Evolutionary conservation across 2,797 vertebrate species (phyloP), one percentile per base, ranked within the genome.

Genomic region (Neopelma chrysocephalum): DNA sequence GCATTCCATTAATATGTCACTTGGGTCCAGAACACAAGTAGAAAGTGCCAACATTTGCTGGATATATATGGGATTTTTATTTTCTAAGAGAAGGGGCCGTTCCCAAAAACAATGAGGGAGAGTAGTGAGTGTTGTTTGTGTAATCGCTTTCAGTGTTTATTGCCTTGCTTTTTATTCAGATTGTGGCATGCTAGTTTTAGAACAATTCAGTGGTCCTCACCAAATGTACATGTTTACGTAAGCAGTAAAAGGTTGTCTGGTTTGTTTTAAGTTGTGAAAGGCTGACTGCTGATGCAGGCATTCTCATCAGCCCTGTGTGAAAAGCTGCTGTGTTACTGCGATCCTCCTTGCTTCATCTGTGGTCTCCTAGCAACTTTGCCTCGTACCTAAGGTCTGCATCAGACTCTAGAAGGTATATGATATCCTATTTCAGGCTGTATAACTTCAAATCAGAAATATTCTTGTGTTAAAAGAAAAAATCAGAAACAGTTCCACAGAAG

Each of bases 311-410:
- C 83, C 76, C 65, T 58, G 40, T 96, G 80, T 95, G 91, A 83
- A 93, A 96, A 97, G 94, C 95, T 96, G 86, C 70, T 40, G 79
- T 3, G 2, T 82, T 89, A 77, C 71, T 69, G 65, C 73, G 77
- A 65, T 80, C 88, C 79, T 95, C 50, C 91, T 94, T 95, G 89
- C 93, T 97, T 87, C 50, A 50, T 93, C 85, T 84, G 51, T 94
- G 76, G 96, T 98, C 92, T 98, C 97, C 95, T 98, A 97, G 97
- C 97, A 98, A 97, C 96, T 95, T 91, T 0, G 12, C 42, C 66
- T 61, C 87, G 79, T 93, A 77, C 68, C 73, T 96, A 96, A 90
- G 93, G 78, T 69, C 83, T 96, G 64, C 94, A 96, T 97, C 89
- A 87, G 87, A 89, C 71, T 91, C 68, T 36, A 54, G 54, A 89